A percentile compares a stretch with the other conserved stretches of the same genome.
These are phyloP conservation scores for Cydia amplana DNA, from an alignment of 1,140 invertebrate genomes.

Conservation along the genomic window DNA sequence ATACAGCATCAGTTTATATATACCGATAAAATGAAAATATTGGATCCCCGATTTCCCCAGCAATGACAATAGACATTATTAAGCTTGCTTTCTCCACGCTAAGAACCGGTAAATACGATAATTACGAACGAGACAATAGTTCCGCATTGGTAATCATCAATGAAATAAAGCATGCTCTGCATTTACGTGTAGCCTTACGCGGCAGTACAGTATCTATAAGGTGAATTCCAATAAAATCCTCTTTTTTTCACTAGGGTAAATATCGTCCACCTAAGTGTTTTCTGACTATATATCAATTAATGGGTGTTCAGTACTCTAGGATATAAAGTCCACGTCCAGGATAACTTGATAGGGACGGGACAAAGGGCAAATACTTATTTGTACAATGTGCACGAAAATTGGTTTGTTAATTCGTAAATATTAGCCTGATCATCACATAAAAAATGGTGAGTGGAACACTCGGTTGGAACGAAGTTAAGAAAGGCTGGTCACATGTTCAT, in stretches of 20 bases:
- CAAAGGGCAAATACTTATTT: no score
- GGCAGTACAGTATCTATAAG: neutral
- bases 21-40: slow-evolving; percentile 39
- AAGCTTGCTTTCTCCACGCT: slow-evolving; percentile 47
- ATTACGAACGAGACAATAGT: slow-evolving; percentile 55
- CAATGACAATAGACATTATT: slow-evolving; percentile 38
- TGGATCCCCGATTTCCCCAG: slow-evolving; percentile 32
- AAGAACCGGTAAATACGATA: slow-evolving; percentile 50
- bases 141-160: slow-evolving; percentile 44
- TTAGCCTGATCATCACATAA: no score
- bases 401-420: no score
- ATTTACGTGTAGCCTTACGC: neutral
- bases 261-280: neutral
- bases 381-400: no score
- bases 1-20: no score
- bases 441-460: no score
- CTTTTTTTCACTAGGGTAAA: neutral
- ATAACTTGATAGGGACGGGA: no score
- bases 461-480: no score
- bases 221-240: neutral
- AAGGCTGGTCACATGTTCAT: no score
- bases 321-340: no score
- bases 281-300: no score
- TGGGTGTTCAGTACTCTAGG: no score
- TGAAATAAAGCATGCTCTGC: slow-evolving; percentile 10